Percentiles rank a stretch among this genome's conserved stretches.
These are phyloP conservation scores for Leucoraja erinaceus DNA, from an alignment of 2,113 vertebrate species.

Conservation along the genomic window DNA sequence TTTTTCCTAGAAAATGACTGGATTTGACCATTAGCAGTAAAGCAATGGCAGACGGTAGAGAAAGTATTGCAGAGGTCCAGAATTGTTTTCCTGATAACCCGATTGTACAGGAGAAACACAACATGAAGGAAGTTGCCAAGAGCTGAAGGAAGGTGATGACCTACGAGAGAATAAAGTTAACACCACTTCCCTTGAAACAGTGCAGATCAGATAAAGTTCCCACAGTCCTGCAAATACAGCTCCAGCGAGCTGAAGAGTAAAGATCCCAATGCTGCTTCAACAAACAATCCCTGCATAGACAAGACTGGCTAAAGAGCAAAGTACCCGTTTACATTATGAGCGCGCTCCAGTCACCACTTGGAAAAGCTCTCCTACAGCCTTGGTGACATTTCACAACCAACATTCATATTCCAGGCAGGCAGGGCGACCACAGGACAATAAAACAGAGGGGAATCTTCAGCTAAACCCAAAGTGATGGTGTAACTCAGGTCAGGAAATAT, in stretches of 20 bases:
- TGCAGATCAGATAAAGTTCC: no score
- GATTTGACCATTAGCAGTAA: no score
- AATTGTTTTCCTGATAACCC: not conserved
- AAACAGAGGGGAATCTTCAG: not conserved
- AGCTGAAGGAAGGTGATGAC: not conserved
- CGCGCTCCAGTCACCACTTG: not conserved
- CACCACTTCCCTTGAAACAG: not conserved
- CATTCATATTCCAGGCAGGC: not conserved
- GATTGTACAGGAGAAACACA: not conserved
- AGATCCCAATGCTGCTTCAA: not conserved
- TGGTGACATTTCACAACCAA: not conserved
- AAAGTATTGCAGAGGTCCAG: not conserved
- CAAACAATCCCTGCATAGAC: not conserved
- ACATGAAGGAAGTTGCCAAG: no score
- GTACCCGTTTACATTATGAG: not conserved
- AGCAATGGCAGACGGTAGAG: no score
- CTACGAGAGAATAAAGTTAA: not conserved
- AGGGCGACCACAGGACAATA: not conserved
- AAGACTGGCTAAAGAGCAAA: not conserved
- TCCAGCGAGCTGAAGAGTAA: not conserved
- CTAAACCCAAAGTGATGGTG: no score
- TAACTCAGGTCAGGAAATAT: no score
- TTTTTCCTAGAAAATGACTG: no score
- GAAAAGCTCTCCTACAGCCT: not conserved
- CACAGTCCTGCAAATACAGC: not conserved